Conservation (phyloP, 2,888 invertebrate species). For the Agonopterix heracliana region DNA sequence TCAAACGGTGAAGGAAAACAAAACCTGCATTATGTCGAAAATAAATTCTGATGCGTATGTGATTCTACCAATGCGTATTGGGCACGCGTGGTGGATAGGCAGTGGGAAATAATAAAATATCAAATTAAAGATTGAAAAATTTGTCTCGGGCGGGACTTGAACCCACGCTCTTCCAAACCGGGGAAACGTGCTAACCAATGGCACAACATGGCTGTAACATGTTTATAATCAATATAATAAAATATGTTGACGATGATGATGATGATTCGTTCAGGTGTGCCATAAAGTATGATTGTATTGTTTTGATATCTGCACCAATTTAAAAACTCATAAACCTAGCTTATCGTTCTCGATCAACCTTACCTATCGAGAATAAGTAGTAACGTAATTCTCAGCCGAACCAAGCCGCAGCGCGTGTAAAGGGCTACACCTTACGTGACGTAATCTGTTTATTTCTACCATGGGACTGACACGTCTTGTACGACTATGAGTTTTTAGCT, state of each 20-base stretch:
- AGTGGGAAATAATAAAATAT: too few species aligned
- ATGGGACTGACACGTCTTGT: constrained; percentile 25
- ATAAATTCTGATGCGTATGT: too few species aligned
- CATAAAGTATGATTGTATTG: neutral
- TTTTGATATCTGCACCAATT: neutral
- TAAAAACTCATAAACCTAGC: neutral
- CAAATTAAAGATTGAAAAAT: too few species aligned
- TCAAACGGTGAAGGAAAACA: too few species aligned
- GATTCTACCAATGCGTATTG: too few species aligned
- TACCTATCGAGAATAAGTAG: constrained; percentile 18
- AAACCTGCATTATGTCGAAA: too few species aligned
- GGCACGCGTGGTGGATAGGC: too few species aligned
- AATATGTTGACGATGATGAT: neutral
- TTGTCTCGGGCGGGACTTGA: too few species aligned
- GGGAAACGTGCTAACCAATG: too few species aligned
- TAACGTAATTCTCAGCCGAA: constrained; percentile 6
- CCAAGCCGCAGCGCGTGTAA: constrained; percentile 17
- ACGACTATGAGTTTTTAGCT: constrained; percentile 21
- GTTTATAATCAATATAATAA: neutral
- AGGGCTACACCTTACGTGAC: constrained; percentile 26
- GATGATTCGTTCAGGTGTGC: neutral
- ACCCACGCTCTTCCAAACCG: too few species aligned
- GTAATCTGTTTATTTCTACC: constrained; percentile 35
- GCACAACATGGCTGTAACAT: too few species aligned
- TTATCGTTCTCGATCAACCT: neutral